Percentiles rank a stretch among this genome's conserved stretches.
These are phyloP conservation scores for Microplitis manilae DNA, from an alignment of 2,888 invertebrate genomes.

Conservation along the genomic window DNA sequence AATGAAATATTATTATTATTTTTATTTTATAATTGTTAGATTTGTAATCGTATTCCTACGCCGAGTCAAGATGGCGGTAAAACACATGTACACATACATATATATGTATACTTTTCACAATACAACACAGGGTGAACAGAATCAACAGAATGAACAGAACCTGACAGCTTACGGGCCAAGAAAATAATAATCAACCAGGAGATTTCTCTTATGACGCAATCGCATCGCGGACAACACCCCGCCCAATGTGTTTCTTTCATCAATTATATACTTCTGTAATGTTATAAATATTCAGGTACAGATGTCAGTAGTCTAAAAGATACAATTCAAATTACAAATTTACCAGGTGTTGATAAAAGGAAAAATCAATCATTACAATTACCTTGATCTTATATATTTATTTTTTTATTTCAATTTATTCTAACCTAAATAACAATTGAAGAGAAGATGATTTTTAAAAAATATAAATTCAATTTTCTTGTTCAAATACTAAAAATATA, in stretches of 20 bases:
- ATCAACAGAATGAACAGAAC: background rate
- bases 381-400: no score
- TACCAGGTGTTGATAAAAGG: no score
- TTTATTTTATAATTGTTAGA: background rate
- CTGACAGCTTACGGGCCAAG: constrained; percentile 14
- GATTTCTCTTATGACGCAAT: constrained; percentile 66
- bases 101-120: background rate
- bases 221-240: constrained; percentile 54
- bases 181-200: constrained; percentile 51
- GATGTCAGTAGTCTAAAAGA: no score
- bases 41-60: background rate
- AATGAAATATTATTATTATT: background rate
- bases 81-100: background rate
- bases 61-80: background rate
- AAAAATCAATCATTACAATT: no score
- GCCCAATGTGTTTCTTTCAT: constrained; percentile 34
- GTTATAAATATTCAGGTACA: no score
- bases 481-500: no score
- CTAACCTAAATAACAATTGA: no score
- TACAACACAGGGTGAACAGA: background rate
- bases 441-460: no score
- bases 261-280: no score
- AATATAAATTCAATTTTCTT: no score
- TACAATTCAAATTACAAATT: no score
- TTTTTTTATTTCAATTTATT: no score